Evolutionary conservation across 2,888 invertebrate species (phyloP).

Genomic region (Gandaritis pyraliata): DNA sequence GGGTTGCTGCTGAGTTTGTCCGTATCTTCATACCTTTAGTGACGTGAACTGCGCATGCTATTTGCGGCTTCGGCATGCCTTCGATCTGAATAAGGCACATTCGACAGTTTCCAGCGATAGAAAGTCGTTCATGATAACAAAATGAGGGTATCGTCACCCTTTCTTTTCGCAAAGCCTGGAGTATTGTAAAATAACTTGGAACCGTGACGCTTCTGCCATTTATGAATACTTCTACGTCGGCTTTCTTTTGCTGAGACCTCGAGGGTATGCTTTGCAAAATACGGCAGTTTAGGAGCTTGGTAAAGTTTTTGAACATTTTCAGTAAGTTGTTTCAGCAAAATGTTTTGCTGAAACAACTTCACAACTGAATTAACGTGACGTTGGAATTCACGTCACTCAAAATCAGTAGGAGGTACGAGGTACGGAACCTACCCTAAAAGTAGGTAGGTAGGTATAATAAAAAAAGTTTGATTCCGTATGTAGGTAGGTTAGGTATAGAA

Average conservation of each 20-base stretch:
- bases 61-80: slow-evolving; percentile 97
- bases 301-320: slow-evolving; percentile 55
- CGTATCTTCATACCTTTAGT: slow-evolving; percentile 98
- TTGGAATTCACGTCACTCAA: neutral
- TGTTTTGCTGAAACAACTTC: slow-evolving; percentile 12
- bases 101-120: slow-evolving; percentile 99
- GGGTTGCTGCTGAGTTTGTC: slow-evolving; percentile 95
- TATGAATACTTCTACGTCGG: slow-evolving; percentile 90
- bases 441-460: neutral
- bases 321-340: too few species aligned
- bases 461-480: too few species aligned
- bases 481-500: too few species aligned
- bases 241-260: slow-evolving; percentile 16
- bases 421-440: neutral
- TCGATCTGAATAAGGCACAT: slow-evolving; percentile 99
- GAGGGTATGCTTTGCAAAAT: slow-evolving; percentile 19
- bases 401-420: neutral
- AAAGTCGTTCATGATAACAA: slow-evolving; percentile 98
- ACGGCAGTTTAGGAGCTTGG: slow-evolving; percentile 47
- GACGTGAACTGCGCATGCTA: slow-evolving; percentile 99
- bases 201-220: slow-evolving; percentile 96
- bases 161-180: slow-evolving; percentile 84
- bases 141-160: slow-evolving; percentile 90
- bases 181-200: slow-evolving; percentile 96
- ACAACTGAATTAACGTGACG: slow-evolving; percentile 13